A percentile compares a stretch with the other conserved stretches of the same genome.
phyloP scores from a whole-genome alignment of 2,797 vertebrate genomes.

The Erithacus rubecula region DNA sequence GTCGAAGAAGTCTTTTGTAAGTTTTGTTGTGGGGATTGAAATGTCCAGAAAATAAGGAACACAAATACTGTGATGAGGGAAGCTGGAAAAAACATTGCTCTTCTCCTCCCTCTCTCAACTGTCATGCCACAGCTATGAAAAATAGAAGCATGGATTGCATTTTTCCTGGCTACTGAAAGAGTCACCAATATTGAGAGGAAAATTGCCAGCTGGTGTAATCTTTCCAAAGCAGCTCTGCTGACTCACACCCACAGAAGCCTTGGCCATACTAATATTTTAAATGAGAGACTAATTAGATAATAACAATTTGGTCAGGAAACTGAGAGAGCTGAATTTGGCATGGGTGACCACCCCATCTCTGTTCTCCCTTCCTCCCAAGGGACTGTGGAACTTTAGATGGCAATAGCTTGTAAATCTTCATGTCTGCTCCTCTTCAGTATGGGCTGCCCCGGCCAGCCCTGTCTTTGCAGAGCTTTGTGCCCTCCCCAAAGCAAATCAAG shows the following conservation, averaged over 20 bases:
- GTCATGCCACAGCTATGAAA: neutral
- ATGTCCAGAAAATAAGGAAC: neutral
- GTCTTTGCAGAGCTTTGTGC: neutral
- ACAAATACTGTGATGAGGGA: neutral
- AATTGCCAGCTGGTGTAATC: neutral
- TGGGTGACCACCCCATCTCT: neutral
- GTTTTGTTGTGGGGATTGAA: neutral
- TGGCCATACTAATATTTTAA: neutral
- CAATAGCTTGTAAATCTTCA: neutral
- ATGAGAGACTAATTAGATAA: conserved; percentile 9
- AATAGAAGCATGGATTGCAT: conserved; percentile 1
- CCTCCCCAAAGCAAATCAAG: neutral
- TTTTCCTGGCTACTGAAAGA: neutral
- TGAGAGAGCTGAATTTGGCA: neutral
- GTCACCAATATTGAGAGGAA: neutral
- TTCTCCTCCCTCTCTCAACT: neutral
- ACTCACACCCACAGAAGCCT: neutral
- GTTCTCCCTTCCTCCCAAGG: neutral
- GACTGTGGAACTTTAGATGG: neutral
- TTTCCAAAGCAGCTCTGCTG: neutral
- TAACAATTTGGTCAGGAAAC: neutral
- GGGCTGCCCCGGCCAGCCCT: neutral
- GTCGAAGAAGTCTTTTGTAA: neutral
- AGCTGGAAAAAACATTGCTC: neutral
- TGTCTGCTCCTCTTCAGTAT: neutral